A percentile compares a stretch with the other conserved stretches of the same genome.
phyloP scores from a whole-genome alignment of 2,888 invertebrate genomes.

The Acronicta aceris region DNA sequence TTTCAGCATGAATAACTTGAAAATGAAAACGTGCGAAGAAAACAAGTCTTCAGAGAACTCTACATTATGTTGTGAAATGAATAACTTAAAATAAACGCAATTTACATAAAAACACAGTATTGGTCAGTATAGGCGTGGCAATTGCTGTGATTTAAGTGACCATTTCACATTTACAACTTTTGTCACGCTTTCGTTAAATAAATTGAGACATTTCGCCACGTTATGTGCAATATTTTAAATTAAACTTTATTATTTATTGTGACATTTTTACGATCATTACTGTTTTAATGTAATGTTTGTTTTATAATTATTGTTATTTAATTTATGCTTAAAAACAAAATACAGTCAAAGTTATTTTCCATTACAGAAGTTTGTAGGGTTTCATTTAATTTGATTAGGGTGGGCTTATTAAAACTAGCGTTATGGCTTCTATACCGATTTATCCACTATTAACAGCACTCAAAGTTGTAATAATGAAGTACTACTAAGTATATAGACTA shows the following conservation, averaged over 20 bases:
- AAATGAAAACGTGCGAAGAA: slow-evolving; percentile 32
- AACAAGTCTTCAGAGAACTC: slow-evolving; percentile 49
- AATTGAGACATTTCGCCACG: slow-evolving; percentile 80
- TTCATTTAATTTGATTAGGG: slow-evolving; percentile 43
- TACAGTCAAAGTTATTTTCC: neutral
- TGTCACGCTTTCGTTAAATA: slow-evolving; percentile 79
- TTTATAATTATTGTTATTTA: slow-evolving; percentile 39
- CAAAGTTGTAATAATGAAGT: slow-evolving; percentile 2
- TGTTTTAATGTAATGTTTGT: slow-evolving; percentile 47
- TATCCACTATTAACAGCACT: slow-evolving; percentile 22
- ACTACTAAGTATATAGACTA: no score
- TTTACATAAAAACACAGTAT: slow-evolving; percentile 78
- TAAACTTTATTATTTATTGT: slow-evolving; percentile 57
- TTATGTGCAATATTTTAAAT: slow-evolving; percentile 64
- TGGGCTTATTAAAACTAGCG: slow-evolving; percentile 10
- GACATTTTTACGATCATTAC: slow-evolving; percentile 54
- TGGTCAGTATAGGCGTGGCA: slow-evolving; percentile 72
- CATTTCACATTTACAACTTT: slow-evolving; percentile 77
- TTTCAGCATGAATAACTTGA: slow-evolving; percentile 15
- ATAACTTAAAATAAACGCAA: slow-evolving; percentile 68
- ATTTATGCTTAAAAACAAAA: slow-evolving; percentile 17
- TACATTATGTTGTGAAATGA: slow-evolving; percentile 69
- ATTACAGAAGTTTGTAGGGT: slow-evolving; percentile 13
- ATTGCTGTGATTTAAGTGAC: slow-evolving; percentile 78
- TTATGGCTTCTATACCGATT: slow-evolving; percentile 37